Conservation (phyloP, 2,797 vertebrate species). For the Artibeus jamaicensis region DNA sequence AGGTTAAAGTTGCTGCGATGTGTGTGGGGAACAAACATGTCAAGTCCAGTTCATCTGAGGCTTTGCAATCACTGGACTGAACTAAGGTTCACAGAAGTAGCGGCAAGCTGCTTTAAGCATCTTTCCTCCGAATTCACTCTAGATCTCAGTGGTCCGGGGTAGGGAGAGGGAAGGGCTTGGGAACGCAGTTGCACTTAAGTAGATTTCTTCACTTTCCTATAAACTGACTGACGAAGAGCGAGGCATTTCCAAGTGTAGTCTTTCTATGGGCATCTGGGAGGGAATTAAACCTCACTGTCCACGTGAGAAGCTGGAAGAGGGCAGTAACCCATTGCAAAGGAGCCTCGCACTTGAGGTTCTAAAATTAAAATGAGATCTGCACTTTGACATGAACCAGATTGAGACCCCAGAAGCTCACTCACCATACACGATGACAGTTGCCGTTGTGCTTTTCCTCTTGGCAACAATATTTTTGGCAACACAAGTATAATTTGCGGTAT, state of each 20-base stretch:
- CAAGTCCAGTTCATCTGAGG: background rate
- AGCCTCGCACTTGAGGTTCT: background rate
- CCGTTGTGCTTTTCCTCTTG: conserved; percentile 96
- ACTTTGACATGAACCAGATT: background rate
- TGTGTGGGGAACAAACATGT: background rate
- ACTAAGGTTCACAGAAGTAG: background rate
- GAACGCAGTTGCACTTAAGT: background rate
- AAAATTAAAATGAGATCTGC: background rate
- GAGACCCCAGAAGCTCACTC: conserved; percentile 62
- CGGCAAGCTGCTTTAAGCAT: too few relatives aligned
- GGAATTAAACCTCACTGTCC: background rate
- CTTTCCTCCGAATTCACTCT: background rate
- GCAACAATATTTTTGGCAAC: conserved; percentile 99
- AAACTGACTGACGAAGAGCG: background rate
- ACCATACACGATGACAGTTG: conserved; percentile 98
- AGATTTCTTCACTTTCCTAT: background rate
- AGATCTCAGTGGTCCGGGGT: accelerated
- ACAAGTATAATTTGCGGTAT: conserved; percentile 98
- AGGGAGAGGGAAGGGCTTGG: background rate
- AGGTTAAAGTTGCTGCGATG: background rate
- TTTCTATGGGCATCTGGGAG: background rate
- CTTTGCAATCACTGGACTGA: background rate
- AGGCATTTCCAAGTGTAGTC: background rate
- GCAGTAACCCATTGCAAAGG: accelerated
- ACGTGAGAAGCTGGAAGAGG: background rate